These are phyloP conservation scores for Cariama cristata DNA, from an alignment of 2,113 vertebrate species.

Conservation along the genomic window DNA sequence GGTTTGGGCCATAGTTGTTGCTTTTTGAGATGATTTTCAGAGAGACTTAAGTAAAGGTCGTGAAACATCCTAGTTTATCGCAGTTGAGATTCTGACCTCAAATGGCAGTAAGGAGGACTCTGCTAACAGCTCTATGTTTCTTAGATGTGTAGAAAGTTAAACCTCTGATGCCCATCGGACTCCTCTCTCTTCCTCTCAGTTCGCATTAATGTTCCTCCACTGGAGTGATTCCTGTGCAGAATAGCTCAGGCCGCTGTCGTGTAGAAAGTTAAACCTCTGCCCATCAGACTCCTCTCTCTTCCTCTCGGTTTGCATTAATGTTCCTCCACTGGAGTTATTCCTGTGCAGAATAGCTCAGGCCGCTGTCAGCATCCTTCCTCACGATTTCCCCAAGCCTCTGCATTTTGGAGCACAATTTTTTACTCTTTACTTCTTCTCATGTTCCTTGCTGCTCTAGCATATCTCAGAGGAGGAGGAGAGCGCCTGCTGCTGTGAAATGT, in stretches of 20 bases:
- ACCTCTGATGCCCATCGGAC: accelerated
- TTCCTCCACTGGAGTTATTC: background rate
- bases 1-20: background rate
- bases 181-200: background rate
- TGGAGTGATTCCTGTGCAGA: background rate
- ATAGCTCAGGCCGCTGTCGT: background rate
- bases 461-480: background rate
- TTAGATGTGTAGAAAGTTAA: background rate
- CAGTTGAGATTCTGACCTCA: background rate
- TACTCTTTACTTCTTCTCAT: background rate
- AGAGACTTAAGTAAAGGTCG: background rate
- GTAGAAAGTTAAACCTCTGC: background rate
- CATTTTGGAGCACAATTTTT: background rate
- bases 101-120: background rate
- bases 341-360: background rate
- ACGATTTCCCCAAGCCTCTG: background rate
- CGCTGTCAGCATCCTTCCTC: background rate
- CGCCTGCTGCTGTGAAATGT: background rate
- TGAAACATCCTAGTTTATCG: background rate
- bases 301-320: background rate
- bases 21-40: background rate
- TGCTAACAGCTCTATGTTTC: background rate
- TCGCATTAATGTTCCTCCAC: accelerated
- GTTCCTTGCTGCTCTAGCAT: background rate
- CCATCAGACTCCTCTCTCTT: accelerated